Conservation (phyloP, 1,140 invertebrate genomes). For the Panulirus ornatus region DNA sequence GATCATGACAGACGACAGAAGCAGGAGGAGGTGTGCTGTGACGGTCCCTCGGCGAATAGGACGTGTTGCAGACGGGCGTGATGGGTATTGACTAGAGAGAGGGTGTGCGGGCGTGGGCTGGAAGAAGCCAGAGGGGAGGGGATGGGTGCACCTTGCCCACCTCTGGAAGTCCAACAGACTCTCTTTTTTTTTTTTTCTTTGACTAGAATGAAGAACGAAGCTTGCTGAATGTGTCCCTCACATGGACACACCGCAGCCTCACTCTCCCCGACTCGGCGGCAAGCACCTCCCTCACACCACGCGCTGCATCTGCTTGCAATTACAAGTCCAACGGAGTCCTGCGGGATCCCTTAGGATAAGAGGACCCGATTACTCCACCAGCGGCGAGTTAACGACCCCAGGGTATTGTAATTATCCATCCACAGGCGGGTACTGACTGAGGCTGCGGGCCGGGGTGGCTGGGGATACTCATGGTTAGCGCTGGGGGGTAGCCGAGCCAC, state of each 20-base stretch:
- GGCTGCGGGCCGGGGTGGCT: slow-evolving; percentile 18
- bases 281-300: not conserved
- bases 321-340: not conserved
- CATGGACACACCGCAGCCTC: slow-evolving; percentile 44
- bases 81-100: slow-evolving; percentile 25
- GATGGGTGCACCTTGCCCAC: not conserved
- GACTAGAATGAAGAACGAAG: slow-evolving; percentile 53
- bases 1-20: no score
- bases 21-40: no score
- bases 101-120: not conserved
- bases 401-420: slow-evolving; percentile 3
- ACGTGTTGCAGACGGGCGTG: not conserved
- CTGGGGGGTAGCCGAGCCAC: not conserved
- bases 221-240: slow-evolving; percentile 56
- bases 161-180: no score
- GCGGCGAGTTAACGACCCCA: not conserved
- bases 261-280: not conserved
- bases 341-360: not conserved
- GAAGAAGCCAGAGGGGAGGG: not conserved
- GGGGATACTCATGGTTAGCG: slow-evolving; percentile 23
- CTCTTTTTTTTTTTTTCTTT: no score
- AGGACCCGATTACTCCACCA: not conserved
- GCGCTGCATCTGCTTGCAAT: not conserved
- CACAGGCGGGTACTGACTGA: not conserved
- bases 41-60: no score